A percentile compares a stretch with the other conserved stretches of the same genome.
Conservation (phyloP, 2,888 invertebrate species). For the Tinea pellionella region DNA sequence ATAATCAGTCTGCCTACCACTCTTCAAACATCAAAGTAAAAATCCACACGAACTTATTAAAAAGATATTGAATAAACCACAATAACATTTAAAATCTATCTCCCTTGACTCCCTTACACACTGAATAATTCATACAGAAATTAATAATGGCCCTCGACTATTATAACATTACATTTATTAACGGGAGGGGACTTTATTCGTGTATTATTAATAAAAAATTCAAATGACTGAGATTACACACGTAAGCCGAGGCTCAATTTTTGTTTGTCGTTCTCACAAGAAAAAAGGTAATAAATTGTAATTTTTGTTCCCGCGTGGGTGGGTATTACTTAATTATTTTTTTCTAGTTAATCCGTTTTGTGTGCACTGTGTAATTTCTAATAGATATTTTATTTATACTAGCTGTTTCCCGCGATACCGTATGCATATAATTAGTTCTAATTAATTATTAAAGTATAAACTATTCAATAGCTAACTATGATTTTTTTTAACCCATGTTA, state of each 20-base stretch:
- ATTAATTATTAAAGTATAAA: too few species aligned
- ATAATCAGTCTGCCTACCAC: too few species aligned
- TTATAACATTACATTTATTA: constrained; percentile 1
- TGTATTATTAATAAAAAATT: constrained; percentile 62
- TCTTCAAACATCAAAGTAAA: too few species aligned
- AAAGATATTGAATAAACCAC: background rate
- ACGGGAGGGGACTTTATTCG: constrained; percentile 23
- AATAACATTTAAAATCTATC: background rate
- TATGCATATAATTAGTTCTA: too few species aligned
- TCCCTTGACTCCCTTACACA: constrained; percentile 1
- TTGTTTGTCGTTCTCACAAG: constrained; percentile 56
- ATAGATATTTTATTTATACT: background rate
- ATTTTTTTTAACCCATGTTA: too few species aligned
- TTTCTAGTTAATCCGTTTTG: constrained; percentile 26
- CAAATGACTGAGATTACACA: constrained; percentile 51
- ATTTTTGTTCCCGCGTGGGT: constrained; percentile 27
- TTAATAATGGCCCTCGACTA: constrained; percentile 5
- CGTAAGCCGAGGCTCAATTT: constrained; percentile 43
- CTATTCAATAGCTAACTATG: too few species aligned
- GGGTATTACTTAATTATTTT: constrained; percentile 26
- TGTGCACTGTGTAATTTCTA: constrained; percentile 41
- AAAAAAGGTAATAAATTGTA: constrained; percentile 30
- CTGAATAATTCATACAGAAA: constrained; percentile 14
- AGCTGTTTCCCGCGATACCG: too few species aligned
- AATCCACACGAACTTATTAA: too few species aligned